phyloP scores from a whole-genome alignment of 2,797 vertebrate genomes.

The Labroides dimidiatus region DNA sequence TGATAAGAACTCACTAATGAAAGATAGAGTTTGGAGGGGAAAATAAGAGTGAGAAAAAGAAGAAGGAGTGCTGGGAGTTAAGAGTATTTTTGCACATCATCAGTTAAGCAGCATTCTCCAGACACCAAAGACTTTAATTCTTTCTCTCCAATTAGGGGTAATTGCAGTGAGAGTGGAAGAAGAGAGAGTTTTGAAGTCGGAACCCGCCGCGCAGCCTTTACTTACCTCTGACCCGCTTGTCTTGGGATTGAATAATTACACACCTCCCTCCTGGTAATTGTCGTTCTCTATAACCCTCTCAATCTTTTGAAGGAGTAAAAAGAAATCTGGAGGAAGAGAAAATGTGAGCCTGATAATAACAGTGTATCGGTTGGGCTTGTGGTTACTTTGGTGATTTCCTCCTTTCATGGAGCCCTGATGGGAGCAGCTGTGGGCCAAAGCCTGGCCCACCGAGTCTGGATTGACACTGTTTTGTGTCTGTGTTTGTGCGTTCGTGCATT shows the following conservation, averaged over 20 bases:
- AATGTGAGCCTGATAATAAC: constrained; percentile 80
- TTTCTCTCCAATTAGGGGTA: constrained; percentile 80
- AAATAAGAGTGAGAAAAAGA: constrained; percentile 44
- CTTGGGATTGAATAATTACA: constrained; percentile 83
- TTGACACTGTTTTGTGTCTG: constrained; percentile 41
- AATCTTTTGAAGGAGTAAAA: constrained; percentile 71
- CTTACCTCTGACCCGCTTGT: constrained; percentile 79
- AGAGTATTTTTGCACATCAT: constrained; percentile 74
- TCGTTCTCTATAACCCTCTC: constrained; percentile 72
- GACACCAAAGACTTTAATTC: constrained; percentile 77
- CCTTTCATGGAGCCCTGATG: constrained; percentile 68
- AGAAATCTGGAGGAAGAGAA: constrained; percentile 65
- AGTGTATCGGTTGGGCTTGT: constrained; percentile 69
- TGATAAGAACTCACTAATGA: constrained; percentile 67
- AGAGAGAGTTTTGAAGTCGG: constrained; percentile 74
- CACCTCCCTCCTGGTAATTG: constrained; percentile 80
- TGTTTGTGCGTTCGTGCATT: no score
- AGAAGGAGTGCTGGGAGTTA: constrained; percentile 19
- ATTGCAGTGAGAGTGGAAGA: constrained; percentile 80
- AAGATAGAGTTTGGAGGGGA: constrained; percentile 47
- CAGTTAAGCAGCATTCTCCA: constrained; percentile 74
- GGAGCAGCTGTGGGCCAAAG: constrained; percentile 46
- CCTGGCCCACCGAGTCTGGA: constrained; percentile 52
- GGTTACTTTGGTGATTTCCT: constrained; percentile 81
- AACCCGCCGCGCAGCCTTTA: constrained; percentile 71